Conservation (phyloP, 1,140 invertebrate species). For the Ostrea edulis region DNA sequence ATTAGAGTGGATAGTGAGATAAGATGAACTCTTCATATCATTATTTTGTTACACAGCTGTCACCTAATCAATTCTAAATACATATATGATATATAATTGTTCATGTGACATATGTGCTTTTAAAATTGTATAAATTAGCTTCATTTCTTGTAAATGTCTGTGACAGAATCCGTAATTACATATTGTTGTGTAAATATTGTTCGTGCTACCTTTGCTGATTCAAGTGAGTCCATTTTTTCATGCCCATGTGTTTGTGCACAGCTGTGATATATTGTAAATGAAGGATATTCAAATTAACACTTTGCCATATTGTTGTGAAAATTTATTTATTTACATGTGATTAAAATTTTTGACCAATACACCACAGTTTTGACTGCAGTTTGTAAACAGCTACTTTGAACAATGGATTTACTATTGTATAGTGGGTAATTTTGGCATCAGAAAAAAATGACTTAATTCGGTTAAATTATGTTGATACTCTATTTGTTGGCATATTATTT, state of each 20-base stretch:
- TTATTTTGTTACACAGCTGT: too few species aligned
- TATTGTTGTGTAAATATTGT: not conserved
- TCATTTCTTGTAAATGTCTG: not conserved
- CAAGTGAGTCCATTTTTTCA: not conserved
- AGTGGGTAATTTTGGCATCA: too few species aligned
- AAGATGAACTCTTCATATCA: too few species aligned
- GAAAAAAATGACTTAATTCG: too few species aligned
- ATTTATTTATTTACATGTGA: not conserved
- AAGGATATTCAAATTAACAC: not conserved
- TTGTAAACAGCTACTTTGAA: too few species aligned
- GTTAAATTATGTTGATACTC: too few species aligned
- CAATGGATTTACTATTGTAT: too few species aligned
- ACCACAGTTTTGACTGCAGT: too few species aligned
- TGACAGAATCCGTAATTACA: slow-evolving; percentile 2
- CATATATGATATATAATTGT: too few species aligned
- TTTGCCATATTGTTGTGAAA: slow-evolving; percentile 6
- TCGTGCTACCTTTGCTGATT: not conserved
- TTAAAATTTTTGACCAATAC: not conserved
- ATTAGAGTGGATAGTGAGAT: too few species aligned
- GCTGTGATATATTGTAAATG: slow-evolving; percentile 3
- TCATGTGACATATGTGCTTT: not conserved
- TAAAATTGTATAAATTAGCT: not conserved
- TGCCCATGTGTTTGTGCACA: slow-evolving; percentile 8
- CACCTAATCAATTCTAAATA: too few species aligned
- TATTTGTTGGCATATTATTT: too few species aligned